Percentiles rank a stretch among this genome's conserved stretches.
phyloP scores from a whole-genome alignment of 2,113 vertebrate genomes.

The Rhipidura dahli region DNA sequence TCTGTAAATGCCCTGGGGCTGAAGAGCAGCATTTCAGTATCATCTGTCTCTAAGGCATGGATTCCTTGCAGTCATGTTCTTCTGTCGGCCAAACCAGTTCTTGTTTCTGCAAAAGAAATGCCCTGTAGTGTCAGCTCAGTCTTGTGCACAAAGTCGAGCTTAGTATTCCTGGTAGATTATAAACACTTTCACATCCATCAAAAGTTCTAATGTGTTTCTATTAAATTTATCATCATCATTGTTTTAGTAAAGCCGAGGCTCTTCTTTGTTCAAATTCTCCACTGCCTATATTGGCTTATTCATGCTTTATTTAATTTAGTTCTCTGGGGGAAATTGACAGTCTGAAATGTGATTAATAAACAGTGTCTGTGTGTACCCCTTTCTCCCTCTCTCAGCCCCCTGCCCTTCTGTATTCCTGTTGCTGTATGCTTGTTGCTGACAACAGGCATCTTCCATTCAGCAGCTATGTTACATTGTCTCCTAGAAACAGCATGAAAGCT shows the following conservation, averaged over 20 bases:
- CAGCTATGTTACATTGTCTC: neutral
- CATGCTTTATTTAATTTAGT: neutral
- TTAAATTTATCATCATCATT: neutral
- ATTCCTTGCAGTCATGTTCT: neutral
- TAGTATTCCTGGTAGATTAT: neutral
- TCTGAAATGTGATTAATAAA: neutral
- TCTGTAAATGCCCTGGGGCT: conserved; percentile 31
- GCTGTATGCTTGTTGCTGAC: neutral
- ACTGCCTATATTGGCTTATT: neutral
- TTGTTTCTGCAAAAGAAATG: neutral
- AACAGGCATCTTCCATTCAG: neutral
- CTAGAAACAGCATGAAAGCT: conserved; percentile 34
- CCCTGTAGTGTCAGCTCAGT: neutral
- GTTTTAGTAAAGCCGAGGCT: neutral
- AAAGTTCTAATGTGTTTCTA: neutral
- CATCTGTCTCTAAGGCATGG: neutral
- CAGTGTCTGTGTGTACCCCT: neutral
- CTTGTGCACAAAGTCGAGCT: neutral
- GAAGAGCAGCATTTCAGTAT: conserved; percentile 6
- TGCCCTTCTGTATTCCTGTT: neutral
- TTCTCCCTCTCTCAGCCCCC: neutral
- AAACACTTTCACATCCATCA: neutral
- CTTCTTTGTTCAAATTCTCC: neutral
- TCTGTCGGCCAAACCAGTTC: neutral
- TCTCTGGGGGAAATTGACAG: neutral